Percentiles rank a stretch among this genome's conserved stretches.
Conservation (phyloP, 2,888 invertebrate genomes). For the Kryphioiulus occultus region DNA sequence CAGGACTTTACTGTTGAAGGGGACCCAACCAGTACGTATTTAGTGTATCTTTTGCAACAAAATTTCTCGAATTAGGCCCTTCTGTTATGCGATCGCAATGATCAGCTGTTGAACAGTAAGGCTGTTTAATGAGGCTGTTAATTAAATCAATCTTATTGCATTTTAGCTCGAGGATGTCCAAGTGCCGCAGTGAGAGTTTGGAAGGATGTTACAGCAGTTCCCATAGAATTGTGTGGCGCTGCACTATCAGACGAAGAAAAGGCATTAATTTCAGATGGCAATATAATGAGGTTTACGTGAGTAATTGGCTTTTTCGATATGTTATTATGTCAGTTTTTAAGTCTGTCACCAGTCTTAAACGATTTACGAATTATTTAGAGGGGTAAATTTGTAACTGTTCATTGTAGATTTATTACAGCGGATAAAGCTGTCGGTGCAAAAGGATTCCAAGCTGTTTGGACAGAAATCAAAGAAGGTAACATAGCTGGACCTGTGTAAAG, state of each 20-base stretch:
- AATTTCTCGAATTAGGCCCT: too few species aligned
- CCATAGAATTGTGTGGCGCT: constrained; percentile 89
- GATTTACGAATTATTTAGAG: neutral
- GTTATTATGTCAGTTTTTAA: neutral
- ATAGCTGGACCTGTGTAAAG: neutral
- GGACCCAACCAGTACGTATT: constrained; percentile 77
- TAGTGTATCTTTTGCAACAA: constrained; percentile 9
- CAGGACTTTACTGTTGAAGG: constrained; percentile 94
- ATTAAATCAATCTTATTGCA: neutral
- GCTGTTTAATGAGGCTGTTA: too few species aligned
- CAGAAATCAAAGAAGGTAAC: constrained; percentile 76
- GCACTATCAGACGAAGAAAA: constrained; percentile 77
- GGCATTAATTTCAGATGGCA: constrained; percentile 85
- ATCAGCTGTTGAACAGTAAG: too few species aligned
- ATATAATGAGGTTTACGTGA: constrained; percentile 85
- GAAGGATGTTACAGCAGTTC: constrained; percentile 81
- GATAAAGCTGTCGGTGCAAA: constrained; percentile 93
- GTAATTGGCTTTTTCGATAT: constrained; percentile 57
- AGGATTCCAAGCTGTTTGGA: constrained; percentile 95
- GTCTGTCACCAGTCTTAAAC: neutral
- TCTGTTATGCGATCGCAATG: too few species aligned
- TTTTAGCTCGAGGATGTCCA: constrained; percentile 84
- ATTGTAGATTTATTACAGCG: constrained; percentile 85
- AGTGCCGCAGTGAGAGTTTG: constrained; percentile 90
- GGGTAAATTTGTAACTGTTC: constrained; percentile 12